phyloP scores from a whole-genome alignment of 2,113 vertebrate species.

The Cebidichthys violaceus region DNA sequence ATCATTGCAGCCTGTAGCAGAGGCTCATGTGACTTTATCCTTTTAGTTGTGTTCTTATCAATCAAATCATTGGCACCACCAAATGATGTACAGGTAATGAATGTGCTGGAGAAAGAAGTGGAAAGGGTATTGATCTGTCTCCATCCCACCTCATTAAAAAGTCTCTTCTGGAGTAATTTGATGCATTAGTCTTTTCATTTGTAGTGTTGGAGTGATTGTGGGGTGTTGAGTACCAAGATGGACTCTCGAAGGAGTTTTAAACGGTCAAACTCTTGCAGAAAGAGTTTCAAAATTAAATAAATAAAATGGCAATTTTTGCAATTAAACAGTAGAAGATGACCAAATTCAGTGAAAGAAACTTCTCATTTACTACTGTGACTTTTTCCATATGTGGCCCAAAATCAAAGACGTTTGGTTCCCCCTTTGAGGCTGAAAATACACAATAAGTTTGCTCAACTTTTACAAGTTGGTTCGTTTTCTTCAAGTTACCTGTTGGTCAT shows the following conservation, averaged over 20 bases:
- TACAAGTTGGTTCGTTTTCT: too few species aligned
- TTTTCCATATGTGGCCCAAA: too few species aligned
- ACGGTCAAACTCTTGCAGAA: background rate
- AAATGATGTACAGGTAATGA: slow-evolving; percentile 29
- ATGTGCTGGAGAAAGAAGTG: slow-evolving; percentile 16
- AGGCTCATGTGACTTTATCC: background rate
- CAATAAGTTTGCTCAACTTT: too few species aligned
- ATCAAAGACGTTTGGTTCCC: too few species aligned
- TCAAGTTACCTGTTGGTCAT: too few species aligned
- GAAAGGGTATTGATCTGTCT: slow-evolving; percentile 25
- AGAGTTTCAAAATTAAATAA: background rate
- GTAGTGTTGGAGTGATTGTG: background rate
- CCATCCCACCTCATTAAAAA: slow-evolving; percentile 20
- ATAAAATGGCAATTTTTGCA: background rate
- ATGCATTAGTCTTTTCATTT: background rate
- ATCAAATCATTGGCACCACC: background rate
- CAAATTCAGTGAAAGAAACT: background rate
- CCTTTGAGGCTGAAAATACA: too few species aligned
- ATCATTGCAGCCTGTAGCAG: background rate
- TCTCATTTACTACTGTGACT: too few species aligned
- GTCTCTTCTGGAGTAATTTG: slow-evolving; percentile 5
- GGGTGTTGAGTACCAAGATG: background rate
- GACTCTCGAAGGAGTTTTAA: background rate
- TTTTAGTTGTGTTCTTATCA: slow-evolving; percentile 12
- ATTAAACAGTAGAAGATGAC: background rate